Evolutionary conservation across 1,140 invertebrate species (phyloP), one percentile per base, ranked within the genome.

Genomic region (Drosophila bocqueti): DNA sequence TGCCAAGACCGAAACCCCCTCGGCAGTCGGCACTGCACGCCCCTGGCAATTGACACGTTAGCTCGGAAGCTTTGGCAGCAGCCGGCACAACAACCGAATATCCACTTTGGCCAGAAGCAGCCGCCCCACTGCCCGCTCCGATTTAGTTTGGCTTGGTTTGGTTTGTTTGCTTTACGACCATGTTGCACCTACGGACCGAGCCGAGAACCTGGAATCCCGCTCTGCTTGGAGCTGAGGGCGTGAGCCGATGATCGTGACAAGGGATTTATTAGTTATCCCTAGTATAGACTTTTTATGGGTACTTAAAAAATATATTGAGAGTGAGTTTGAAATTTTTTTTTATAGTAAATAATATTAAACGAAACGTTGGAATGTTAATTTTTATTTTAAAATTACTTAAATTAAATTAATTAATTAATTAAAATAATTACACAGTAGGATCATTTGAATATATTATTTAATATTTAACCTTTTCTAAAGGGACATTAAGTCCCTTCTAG

Each of bases 81-180:
- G 84, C 82, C 79, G 84, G 76, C 73, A 83, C 69, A 76, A 82
- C 79, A 87, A 72, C 66, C 47, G 73, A 77, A 77, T 76, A 67
- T 68, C 75, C 74, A 67, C 58, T 63, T 78, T 71, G 76, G 52
- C 45, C 67, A 73, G 46, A 29, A 52, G 54, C 54, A 73, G 54
- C 66, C n/a, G 55, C 54, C 31, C 9, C 69, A n/a, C 38, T n/a
- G 40, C 55, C 54, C 45, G 31, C 49, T 71, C 49, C 67, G 67
- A 68, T 71, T 67, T 68, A 57, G 67, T 68, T 71, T 34, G 47
- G 38, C n/a, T 62, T 54, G 21, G 71, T 40, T 75, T 55, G 73
- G 76, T 77, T 77, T 83, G 67, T 84, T 85, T 84, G 85, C 73
- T 90, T 84, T 89, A 87, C 84, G 84, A 89, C 76, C 80, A 89